Base-by-base conservation (phyloP, 2,888 invertebrate genomes). In the Chaitophorus viminalis region DNA sequence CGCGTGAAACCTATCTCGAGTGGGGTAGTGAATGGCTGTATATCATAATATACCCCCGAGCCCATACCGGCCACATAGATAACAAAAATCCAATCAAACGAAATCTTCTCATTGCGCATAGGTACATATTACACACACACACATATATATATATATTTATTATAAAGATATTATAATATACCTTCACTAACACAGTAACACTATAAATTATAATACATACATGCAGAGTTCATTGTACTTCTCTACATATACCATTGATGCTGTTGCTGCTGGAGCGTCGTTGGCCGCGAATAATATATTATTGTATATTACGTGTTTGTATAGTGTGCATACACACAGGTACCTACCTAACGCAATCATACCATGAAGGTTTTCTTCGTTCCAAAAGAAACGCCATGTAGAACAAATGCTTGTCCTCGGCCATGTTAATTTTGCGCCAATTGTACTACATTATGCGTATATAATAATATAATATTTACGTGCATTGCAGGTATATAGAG, bases 301-400 rank as follows among this genome's bases (percentile, higher is more conserved):
- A 31, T 17, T 14, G 70, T 70, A 29, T 17, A 70, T 3, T 29
- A 31, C 31, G 70, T 31, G 29, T 29, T 31, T 70, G 29, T 29
- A 70, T 36, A 36, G 70, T 81, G 18, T 70, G 72, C 21, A 74
- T 9, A n/a, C 5, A 65, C 18, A 33, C 18, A 33, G 36, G 52
- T 25, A 25, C 60, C 4, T 60, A 6, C 60, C 60, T 60, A 75
- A 83, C 74, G 83, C 60, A 60, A 75, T 83, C 75, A 83, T 83
- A 75, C 74, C 83, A 83, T 83, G 83, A 83, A 83, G 83, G 83
- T 83, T 83, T 83, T 75, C 75, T 75, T 75, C 75, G 75, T 36
- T 36, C 75, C 83, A 36, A 82, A 81, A 82, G 54, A n/a, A 74
- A 74, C 72, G 72, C 18, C 82, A 3, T 17, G 72, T 72, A 82